Evolutionary conservation across 2,113 vertebrate genomes (phyloP), one percentile per base, ranked within the genome.

Genomic region (Vulpes ferrilata): DNA sequence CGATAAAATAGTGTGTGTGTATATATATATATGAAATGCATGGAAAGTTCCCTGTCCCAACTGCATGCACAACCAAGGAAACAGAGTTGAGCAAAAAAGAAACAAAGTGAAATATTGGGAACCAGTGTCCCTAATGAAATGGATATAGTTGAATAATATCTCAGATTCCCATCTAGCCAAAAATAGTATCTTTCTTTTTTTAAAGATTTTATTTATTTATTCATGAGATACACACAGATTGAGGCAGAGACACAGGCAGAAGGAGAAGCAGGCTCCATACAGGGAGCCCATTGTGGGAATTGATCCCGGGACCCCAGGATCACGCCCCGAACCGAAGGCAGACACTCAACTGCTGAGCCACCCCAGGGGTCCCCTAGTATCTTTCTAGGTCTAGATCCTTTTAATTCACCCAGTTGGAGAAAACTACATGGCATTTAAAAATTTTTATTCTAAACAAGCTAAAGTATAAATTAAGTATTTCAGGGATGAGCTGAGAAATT

Each of bases 311-410:
- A 43, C 43, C 43, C 43, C 43, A 43, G 43, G 43, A 43, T 43
- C 43, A 43, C 6, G 43, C 43, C 43, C 43, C 6, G 1, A 43
- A 43, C 43, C 43, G 7, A 7, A 43, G 43, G 43, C 43, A 43
- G 43, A 43, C 43, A 7, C 43, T 43, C 43, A 43, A 43, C 43
- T 7, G 43, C 43, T 43, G 43, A 43, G 43, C 43, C 43, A 43
- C 43, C 43, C 43, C 7, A 43, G 43, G 43, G 43, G 43, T 43
- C 43, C 43, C 43, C 43, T 48, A 73, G 22, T 67, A 53, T 91
- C 69, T 94, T 91, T 90, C 71, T 90, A 97, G 30, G 23, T 90
- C 64, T 90, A 62, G 53, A 59, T 81, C 76, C 51, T 87, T 93
- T 30, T 82, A 87, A 60, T 69, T 69, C 22, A 82, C 12, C 16